These are phyloP conservation scores for Octomys mimax DNA, from an alignment of 2,797 vertebrate genomes.

Conservation along the genomic window DNA sequence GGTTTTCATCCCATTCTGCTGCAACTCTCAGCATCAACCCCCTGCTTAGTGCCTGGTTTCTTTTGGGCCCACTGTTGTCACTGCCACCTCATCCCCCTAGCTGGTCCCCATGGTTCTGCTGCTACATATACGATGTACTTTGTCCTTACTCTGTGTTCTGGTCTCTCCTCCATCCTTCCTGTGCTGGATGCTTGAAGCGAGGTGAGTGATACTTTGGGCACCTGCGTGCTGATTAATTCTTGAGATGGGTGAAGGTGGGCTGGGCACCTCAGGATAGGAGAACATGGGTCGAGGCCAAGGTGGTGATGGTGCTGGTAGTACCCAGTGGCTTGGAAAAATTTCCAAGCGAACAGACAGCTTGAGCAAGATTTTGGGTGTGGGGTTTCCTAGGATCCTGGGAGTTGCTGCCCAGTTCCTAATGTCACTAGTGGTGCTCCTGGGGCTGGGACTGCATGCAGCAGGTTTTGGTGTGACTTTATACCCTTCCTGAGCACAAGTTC, in stretches of 20 bases:
- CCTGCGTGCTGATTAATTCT: not conserved
- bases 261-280: not conserved
- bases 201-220: conserved; percentile 65
- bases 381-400: not conserved
- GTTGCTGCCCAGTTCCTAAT: no score
- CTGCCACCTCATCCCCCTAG: accelerated
- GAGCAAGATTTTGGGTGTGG: not conserved
- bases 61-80: accelerated
- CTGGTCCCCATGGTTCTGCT: accelerated
- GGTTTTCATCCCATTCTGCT: not conserved
- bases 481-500: not conserved
- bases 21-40: not conserved
- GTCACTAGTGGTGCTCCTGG: not conserved
- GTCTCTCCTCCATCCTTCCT: conserved; percentile 40
- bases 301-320: not conserved
- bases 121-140: accelerated
- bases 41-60: not conserved
- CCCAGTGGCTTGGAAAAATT: not conserved
- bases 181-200: conserved; percentile 47
- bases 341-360: not conserved
- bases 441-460: no score
- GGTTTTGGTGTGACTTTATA: no score
- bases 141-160: conserved; percentile 23
- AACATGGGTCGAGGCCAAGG: not conserved
- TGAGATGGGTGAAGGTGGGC: not conserved